Evolutionary conservation across 2,888 invertebrate genomes (phyloP).

Genomic region (Trissolcus japonicus): DNA sequence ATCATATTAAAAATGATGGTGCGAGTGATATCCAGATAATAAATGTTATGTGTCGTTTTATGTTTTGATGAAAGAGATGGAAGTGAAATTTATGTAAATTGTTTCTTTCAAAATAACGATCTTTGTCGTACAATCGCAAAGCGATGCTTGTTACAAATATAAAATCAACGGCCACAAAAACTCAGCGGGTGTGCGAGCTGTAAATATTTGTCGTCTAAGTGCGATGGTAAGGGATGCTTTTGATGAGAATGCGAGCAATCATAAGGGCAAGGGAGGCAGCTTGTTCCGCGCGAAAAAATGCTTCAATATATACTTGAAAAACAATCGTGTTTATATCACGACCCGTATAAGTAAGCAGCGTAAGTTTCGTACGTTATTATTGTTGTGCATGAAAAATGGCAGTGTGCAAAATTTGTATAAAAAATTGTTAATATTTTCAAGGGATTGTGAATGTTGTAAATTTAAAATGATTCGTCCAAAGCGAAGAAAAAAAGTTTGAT

Average conservation of each 20-base stretch:
- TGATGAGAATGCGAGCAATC: slow-evolving; percentile 6
- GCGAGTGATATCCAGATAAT: no score
- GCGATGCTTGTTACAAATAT: neutral
- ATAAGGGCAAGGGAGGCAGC: slow-evolving; percentile 24
- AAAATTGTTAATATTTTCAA: neutral
- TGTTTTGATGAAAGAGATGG: neutral
- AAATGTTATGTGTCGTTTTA: neutral
- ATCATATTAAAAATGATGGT: neutral
- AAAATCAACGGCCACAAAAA: slow-evolving; percentile 60
- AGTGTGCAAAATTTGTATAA: no score
- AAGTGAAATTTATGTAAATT: neutral
- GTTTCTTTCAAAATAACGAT: no score
- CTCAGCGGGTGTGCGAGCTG: slow-evolving; percentile 68
- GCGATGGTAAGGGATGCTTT: slow-evolving; percentile 24
- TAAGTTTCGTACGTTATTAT: slow-evolving; percentile 24
- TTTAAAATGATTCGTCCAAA: neutral
- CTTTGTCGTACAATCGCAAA: no score
- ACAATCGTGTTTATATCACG: slow-evolving; percentile 24
- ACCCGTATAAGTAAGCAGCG: slow-evolving; percentile 30
- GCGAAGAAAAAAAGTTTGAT: neutral
- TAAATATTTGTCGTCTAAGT: slow-evolving; percentile 71
- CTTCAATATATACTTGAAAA: slow-evolving; percentile 40
- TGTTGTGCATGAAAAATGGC: neutral
- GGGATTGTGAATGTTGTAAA: slow-evolving; percentile 1
- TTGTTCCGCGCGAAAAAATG: slow-evolving; percentile 32